These are phyloP conservation scores for Tapirus terrestris DNA, from an alignment of 2,113 vertebrate species.

Conservation along the genomic window DNA sequence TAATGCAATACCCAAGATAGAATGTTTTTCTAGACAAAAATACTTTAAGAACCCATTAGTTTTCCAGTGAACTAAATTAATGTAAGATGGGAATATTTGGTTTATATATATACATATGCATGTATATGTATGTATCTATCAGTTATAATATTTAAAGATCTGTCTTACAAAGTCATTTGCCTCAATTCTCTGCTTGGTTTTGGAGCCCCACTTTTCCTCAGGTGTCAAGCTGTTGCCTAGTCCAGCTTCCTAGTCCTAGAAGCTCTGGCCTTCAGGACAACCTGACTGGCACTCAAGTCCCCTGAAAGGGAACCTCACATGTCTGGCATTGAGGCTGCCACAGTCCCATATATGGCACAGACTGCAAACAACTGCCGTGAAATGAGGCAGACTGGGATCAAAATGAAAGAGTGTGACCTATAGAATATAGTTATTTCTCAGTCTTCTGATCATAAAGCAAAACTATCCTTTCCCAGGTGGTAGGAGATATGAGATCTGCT, in stretches of 20 bases:
- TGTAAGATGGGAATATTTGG: neutral
- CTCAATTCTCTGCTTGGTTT: neutral
- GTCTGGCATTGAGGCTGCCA: too few relatives aligned
- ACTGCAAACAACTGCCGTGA: too few relatives aligned
- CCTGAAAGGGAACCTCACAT: too few relatives aligned
- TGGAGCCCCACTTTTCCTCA: neutral
- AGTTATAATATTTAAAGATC: neutral
- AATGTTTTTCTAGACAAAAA: conserved; percentile 13
- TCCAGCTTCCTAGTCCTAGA: neutral
- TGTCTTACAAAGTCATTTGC: neutral
- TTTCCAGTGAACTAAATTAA: conserved; percentile 14
- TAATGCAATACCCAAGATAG: neutral
- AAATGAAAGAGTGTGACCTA: too few relatives aligned
- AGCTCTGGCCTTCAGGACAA: neutral
- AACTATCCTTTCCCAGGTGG: too few relatives aligned
- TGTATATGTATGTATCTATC: neutral
- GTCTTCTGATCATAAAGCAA: too few relatives aligned
- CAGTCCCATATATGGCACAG: too few relatives aligned
- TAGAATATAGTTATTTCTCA: too few relatives aligned
- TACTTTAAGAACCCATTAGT: neutral
- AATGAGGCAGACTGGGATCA: too few relatives aligned
- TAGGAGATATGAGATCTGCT: too few relatives aligned
- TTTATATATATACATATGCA: neutral
- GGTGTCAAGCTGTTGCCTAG: neutral
- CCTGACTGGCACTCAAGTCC: too few relatives aligned